Evolutionary conservation across 2,113 vertebrate genomes (phyloP), one percentile per base, ranked within the genome.

Genomic region (Formicarius rufipectus): DNA sequence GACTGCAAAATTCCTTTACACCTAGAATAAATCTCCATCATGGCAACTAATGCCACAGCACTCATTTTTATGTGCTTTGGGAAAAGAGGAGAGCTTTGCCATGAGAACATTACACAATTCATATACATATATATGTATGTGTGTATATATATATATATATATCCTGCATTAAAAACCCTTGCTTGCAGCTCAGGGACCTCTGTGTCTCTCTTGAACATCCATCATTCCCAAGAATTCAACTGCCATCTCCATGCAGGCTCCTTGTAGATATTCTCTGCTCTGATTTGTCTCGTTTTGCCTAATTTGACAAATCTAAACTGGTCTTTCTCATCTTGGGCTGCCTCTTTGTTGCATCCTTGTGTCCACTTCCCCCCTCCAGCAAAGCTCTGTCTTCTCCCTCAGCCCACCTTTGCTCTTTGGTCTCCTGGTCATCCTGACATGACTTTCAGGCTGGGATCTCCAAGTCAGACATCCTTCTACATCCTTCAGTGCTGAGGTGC

Each of bases 401-500:
- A 52, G 33, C 10, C 23, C 24, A 23, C 2, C 24, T 64, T 21
- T 64, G 1, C 3, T 24, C 24, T 63, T 21, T 0, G 0, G 49
- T 16, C 7, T 55, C 21, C 23, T 21, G 3, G 0, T 44, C 49
- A 68, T 31, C 3, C n/a, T 69, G 49, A 6, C 4, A 17, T 40
- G 30, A 18, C 22, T 58, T 63, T 24, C 49, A 47, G 18, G 12
- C 33, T 55, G 24, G 8, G 22, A 27, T 55, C 47, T 55, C 68
- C 33, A 64, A n/a, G 25, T 27, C 44, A 66, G 59, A 25, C 16
- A 40, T 14, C 23, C 7, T 44, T 45, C n/a, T 31, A 8, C 10
- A 0, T 16, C 7, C 8, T 72, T 24, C 58, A 6, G 12, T 52
- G 24, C 31, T 55, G 72, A 74, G 11, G 24, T n/a, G 4, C 6